Conservation (phyloP, 1,140 invertebrate species). For the Tetranychus cinnabarinus region DNA sequence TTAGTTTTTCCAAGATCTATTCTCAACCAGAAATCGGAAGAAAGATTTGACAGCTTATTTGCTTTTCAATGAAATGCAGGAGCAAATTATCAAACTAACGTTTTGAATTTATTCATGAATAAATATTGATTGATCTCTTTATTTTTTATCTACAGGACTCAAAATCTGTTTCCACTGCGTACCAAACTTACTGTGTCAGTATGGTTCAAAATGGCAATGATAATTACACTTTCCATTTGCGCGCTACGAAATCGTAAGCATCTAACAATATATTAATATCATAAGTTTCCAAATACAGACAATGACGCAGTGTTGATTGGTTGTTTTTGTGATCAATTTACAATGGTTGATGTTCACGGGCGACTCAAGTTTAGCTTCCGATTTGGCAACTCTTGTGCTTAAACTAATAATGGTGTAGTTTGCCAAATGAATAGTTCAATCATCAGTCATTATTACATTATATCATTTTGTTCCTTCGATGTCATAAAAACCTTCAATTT, state of each 20-base stretch:
- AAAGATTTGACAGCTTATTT: no score
- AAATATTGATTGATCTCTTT: no score
- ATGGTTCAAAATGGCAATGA: slow-evolving; percentile 42
- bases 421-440: background rate
- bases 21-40: no score
- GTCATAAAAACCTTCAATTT: background rate
- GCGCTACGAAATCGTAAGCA: slow-evolving; percentile 6
- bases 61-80: no score
- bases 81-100: no score
- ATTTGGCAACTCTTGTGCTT: background rate
- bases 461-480: background rate
- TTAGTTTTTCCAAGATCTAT: no score
- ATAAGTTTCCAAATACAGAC: background rate
- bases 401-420: background rate
- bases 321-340: no score
- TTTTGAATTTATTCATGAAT: no score
- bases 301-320: no score
- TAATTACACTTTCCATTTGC: slow-evolving; percentile 46
- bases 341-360: no score
- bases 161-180: background rate
- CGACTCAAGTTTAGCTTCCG: background rate
- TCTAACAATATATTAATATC: background rate
- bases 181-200: slow-evolving; percentile 7
- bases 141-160: no score
- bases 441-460: no score